phyloP scores from a whole-genome alignment of 2,888 invertebrate genomes.

The Myathropa florea region DNA sequence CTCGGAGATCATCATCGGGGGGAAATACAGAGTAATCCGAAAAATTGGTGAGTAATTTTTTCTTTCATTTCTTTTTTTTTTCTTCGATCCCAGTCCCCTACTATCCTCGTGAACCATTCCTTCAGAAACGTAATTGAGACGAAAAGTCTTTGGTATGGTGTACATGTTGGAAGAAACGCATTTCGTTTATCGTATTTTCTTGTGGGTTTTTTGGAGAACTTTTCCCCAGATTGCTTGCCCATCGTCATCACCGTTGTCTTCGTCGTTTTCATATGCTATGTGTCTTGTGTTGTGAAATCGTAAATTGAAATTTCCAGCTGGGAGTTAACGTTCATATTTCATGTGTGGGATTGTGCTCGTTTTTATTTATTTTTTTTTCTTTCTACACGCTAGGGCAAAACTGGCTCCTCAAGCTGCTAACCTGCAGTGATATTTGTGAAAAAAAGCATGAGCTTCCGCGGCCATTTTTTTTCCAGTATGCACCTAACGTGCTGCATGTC shows the following conservation, averaged over 20 bases:
- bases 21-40: constrained; percentile 95
- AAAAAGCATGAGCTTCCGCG: constrained; percentile 38
- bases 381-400: constrained; percentile 38
- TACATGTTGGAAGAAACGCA: constrained; percentile 10
- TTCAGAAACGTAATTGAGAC: neutral
- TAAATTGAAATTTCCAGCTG: constrained; percentile 28
- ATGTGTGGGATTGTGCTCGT: constrained; percentile 15
- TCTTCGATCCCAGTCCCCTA: neutral
- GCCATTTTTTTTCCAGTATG: constrained; percentile 46
- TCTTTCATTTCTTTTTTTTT: constrained; percentile 1
- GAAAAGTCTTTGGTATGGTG: constrained; percentile 12
- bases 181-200: neutral
- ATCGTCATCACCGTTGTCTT: neutral
- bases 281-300: constrained; percentile 28
- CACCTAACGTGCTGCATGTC: constrained; percentile 26
- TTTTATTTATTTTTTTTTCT: neutral
- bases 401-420: constrained; percentile 48
- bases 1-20: constrained; percentile 91
- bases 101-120: neutral
- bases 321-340: constrained; percentile 8
- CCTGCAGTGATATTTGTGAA: neutral
- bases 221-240: neutral
- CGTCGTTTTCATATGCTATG: neutral
- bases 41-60: constrained; percentile 89
- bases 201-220: neutral